Evolutionary conservation across 2,888 invertebrate genomes (phyloP).

Genomic region (Lasioglossum malachurum): DNA sequence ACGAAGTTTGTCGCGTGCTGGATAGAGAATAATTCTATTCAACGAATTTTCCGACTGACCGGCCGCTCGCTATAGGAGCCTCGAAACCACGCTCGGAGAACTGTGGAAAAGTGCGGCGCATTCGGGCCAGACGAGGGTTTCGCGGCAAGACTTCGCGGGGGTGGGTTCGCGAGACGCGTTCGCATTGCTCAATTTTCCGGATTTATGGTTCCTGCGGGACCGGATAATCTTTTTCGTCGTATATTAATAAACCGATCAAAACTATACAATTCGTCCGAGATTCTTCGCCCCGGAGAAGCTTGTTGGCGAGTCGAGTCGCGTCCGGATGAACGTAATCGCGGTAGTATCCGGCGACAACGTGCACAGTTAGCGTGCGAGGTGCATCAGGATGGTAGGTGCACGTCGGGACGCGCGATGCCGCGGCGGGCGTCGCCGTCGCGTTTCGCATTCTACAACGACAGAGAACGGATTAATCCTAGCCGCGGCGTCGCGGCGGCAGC

Average conservation of each 20-base stretch:
- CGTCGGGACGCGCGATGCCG: constrained; percentile 19
- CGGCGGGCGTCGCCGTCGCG: constrained; percentile 36
- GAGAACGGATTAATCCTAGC: constrained; percentile 74
- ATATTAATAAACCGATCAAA: not conserved
- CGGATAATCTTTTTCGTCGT: not conserved
- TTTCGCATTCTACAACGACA: constrained; percentile 70
- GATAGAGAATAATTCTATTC: constrained; percentile 69
- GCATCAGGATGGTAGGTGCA: constrained; percentile 21
- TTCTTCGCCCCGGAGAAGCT: not conserved
- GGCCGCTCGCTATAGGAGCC: constrained; percentile 39
- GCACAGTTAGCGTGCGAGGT: constrained; percentile 60
- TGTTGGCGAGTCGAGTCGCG: not conserved
- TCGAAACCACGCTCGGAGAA: not conserved
- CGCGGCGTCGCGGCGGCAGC: constrained; percentile 67
- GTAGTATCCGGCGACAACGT: constrained; percentile 48
- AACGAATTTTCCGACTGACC: constrained; percentile 69
- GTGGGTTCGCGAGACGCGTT: not conserved
- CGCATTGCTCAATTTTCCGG: not conserved
- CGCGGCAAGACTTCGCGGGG: not conserved
- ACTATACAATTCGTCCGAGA: not conserved
- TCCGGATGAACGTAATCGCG: constrained; percentile 39
- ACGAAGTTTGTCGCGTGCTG: constrained; percentile 70
- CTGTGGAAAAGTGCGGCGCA: constrained; percentile 26
- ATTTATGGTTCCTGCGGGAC: no score
- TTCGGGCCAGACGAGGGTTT: constrained; percentile 21